A percentile compares a stretch with the other conserved stretches of the same genome.
phyloP scores from a whole-genome alignment of 2,888 invertebrate species.

The Herminia tarsipennalis region DNA sequence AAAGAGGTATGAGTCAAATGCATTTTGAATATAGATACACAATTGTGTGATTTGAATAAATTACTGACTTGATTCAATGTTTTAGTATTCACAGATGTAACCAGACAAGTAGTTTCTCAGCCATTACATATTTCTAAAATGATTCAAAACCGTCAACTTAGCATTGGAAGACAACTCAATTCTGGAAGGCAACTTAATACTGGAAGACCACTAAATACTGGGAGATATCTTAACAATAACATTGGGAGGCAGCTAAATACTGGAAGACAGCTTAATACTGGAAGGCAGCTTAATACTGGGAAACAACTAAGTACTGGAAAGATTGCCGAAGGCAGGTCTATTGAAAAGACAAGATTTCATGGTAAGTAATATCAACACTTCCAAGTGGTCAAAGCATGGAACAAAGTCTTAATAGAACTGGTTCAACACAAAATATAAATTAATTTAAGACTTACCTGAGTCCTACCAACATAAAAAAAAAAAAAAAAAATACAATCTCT shows the following conservation, averaged over 20 bases:
- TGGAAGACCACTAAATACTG: neutral
- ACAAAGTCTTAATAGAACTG: too few relatives aligned
- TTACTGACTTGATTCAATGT: neutral
- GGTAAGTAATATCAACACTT: too few relatives aligned
- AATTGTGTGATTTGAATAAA: neutral
- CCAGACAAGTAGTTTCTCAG: slow-evolving; percentile 78
- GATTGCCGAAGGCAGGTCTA: slow-evolving; percentile 58
- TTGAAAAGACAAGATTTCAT: slow-evolving; percentile 51
- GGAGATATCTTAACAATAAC: neutral
- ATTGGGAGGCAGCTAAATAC: slow-evolving; percentile 28
- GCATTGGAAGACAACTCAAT: slow-evolving; percentile 42
- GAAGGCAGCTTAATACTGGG: neutral
- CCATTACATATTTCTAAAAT: slow-evolving; percentile 45
- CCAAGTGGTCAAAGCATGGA: too few relatives aligned
- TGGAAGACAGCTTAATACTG: slow-evolving; percentile 5
- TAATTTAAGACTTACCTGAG: too few relatives aligned
- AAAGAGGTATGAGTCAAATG: slow-evolving; percentile 54
- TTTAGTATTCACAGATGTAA: slow-evolving; percentile 72
- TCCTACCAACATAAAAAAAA: too few relatives aligned
- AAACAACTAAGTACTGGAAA: neutral
- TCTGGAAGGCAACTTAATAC: slow-evolving; percentile 1
- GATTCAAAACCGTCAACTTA: slow-evolving; percentile 46
- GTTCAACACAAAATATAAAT: too few relatives aligned
- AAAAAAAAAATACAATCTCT: too few relatives aligned
- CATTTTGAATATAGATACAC: neutral